Conservation (phyloP, 2,113 vertebrate species). For the Chaenocephalus aceratus region DNA sequence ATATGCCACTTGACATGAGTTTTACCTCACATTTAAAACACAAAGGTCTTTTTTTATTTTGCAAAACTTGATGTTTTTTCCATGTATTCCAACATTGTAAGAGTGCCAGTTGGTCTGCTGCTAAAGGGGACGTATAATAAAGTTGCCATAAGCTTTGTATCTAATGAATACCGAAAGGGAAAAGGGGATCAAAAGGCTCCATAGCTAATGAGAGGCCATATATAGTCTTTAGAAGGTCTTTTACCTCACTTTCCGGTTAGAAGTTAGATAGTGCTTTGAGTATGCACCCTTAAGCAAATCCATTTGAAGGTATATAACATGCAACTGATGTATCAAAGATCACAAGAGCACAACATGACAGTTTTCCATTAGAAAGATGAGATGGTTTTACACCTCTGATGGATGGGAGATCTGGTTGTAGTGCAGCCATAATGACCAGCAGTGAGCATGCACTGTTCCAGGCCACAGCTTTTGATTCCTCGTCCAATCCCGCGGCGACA, state of each 20-base stretch:
- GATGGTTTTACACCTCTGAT: conserved; percentile 47
- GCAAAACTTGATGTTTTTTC: too few relatives aligned
- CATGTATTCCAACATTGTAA: neutral
- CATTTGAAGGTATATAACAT: conserved; percentile 19
- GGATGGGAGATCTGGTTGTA: conserved; percentile 50
- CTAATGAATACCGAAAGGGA: neutral
- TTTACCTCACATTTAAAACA: too few relatives aligned
- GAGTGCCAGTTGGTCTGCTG: neutral
- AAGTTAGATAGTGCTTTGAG: conserved; percentile 1
- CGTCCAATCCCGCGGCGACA: conserved; percentile 26
- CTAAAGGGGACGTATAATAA: neutral
- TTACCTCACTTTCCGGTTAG: neutral
- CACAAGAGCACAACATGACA: conserved; percentile 35
- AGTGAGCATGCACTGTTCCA: conserved; percentile 43
- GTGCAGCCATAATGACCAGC: conserved; percentile 44
- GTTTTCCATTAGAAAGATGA: conserved; percentile 32
- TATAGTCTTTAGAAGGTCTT: neutral
- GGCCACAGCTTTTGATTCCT: conserved; percentile 49
- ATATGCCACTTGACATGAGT: too few relatives aligned
- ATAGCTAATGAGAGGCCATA: neutral
- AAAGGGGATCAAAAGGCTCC: neutral
- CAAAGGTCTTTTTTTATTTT: too few relatives aligned
- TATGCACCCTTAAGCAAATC: conserved; percentile 26
- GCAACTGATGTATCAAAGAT: conserved; percentile 18
- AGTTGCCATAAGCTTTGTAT: conserved; percentile 1